These are phyloP conservation scores for Thinocorus orbignyianus DNA, from an alignment of 2,113 vertebrate genomes.

Conservation along the genomic window DNA sequence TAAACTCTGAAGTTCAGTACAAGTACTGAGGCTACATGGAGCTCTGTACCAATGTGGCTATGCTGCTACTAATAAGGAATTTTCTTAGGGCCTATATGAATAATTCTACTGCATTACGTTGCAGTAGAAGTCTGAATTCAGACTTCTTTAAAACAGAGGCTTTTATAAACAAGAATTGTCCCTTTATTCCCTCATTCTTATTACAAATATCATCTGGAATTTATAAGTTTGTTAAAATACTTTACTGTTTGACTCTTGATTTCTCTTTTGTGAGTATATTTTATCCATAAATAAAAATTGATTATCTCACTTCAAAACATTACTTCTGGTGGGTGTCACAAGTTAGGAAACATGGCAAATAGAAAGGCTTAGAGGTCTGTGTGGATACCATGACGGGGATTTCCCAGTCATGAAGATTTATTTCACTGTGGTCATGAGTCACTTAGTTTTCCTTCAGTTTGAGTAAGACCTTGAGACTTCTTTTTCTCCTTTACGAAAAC, in stretches of 20 bases:
- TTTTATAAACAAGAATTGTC: not conserved
- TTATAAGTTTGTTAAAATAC: not conserved
- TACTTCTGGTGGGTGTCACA: not conserved
- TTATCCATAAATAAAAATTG: not conserved
- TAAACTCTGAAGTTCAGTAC: not conserved
- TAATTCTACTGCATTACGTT: not conserved
- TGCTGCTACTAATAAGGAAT: not conserved
- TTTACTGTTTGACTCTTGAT: not conserved
- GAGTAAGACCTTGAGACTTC: not conserved
- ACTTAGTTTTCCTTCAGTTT: not conserved
- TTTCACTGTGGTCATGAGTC: not conserved
- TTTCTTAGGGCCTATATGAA: not conserved
- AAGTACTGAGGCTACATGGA: not conserved
- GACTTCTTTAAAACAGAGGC: not conserved
- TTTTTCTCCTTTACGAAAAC: not conserved
- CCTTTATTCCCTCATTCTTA: not conserved
- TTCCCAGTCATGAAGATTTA: not conserved
- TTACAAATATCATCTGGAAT: not conserved
- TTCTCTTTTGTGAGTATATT: not conserved
- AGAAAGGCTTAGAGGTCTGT: not conserved
- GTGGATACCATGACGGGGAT: not conserved
- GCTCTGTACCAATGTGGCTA: not conserved
- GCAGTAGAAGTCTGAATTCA: too few relatives aligned
- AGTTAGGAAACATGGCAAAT: not conserved
- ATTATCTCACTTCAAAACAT: not conserved